Percentiles rank a stretch among this genome's conserved stretches.
These are phyloP conservation scores for Brachyalestes nurse DNA, from an alignment of 2,797 vertebrate species.

Conservation along the genomic window DNA sequence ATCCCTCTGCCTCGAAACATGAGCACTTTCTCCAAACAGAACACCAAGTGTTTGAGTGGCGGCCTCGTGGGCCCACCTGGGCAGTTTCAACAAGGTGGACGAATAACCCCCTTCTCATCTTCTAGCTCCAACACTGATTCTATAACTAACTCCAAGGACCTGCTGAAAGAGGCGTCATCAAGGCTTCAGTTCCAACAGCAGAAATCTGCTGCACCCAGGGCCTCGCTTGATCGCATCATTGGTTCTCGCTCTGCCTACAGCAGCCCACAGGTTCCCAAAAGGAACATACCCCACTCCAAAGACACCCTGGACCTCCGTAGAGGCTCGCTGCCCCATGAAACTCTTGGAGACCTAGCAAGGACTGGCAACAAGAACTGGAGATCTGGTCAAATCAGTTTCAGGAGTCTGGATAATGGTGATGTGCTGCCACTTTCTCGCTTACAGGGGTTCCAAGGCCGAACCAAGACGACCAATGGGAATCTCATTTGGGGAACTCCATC, in stretches of 20 bases:
- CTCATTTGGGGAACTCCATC: conserved; percentile 55
- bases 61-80: conserved; percentile 49
- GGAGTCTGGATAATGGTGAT: conserved; percentile 69
- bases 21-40: conserved; percentile 73
- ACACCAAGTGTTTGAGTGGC: conserved; percentile 62
- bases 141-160: conserved; percentile 62
- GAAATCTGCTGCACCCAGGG: conserved; percentile 42
- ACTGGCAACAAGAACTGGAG: conserved; percentile 78
- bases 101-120: conserved; percentile 54
- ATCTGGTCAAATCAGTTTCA: conserved; percentile 69
- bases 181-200: conserved; percentile 71
- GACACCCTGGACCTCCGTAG: conserved; percentile 71
- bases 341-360: conserved; percentile 66
- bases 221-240: conserved; percentile 10
- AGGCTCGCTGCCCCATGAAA: conserved; percentile 63
- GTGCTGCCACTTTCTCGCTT: conserved; percentile 27
- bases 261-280: conserved; percentile 78
- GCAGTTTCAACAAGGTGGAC: conserved; percentile 58
- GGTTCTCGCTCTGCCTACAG: conserved; percentile 78
- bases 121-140: conserved; percentile 47
- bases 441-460: conserved; percentile 39
- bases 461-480: conserved; percentile 72
- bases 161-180: conserved; percentile 65
- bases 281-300: conserved; percentile 66
- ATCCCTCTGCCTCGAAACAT: conserved; percentile 78